Conservation (phyloP, 2,113 vertebrate genomes). For the Heterotis niloticus region DNA sequence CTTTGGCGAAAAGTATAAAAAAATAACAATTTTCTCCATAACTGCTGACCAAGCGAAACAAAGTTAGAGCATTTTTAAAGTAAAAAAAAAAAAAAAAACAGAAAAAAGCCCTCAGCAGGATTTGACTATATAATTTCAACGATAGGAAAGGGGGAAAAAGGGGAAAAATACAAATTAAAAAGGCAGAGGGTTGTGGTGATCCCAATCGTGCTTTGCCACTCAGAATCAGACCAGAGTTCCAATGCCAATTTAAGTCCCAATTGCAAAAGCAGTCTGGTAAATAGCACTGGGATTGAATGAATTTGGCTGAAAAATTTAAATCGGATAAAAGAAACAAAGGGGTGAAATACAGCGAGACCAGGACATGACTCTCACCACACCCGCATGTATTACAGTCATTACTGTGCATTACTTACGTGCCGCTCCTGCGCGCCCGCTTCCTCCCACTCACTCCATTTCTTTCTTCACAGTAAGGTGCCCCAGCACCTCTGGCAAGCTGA, state of each 20-base stretch:
- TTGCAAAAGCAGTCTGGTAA: slow-evolving; percentile 37
- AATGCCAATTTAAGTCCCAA: slow-evolving; percentile 34
- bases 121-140: too few species aligned
- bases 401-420: slow-evolving; percentile 44
- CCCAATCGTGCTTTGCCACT: slow-evolving; percentile 32
- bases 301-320: slow-evolving; percentile 24
- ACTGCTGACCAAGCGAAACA: too few species aligned
- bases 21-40: too few species aligned
- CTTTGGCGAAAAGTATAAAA: too few species aligned
- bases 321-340: neutral
- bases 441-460: slow-evolving; percentile 47
- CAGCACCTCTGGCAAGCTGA: slow-evolving; percentile 45
- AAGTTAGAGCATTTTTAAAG: too few species aligned
- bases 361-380: slow-evolving; percentile 39
- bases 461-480: slow-evolving; percentile 33
- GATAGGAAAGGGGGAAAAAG: too few species aligned
- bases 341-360: slow-evolving; percentile 33
- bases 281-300: slow-evolving; percentile 22
- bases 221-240: slow-evolving; percentile 19
- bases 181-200: slow-evolving; percentile 9
- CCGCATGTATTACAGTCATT: slow-evolving; percentile 57
- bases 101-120: too few species aligned
- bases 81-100: too few species aligned
- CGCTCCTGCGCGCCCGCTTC: slow-evolving; percentile 44
- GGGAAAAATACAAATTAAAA: slow-evolving; percentile 30